Evolutionary conservation across 1,140 invertebrate species (phyloP).

Genomic region (Euglossa dilemma): DNA sequence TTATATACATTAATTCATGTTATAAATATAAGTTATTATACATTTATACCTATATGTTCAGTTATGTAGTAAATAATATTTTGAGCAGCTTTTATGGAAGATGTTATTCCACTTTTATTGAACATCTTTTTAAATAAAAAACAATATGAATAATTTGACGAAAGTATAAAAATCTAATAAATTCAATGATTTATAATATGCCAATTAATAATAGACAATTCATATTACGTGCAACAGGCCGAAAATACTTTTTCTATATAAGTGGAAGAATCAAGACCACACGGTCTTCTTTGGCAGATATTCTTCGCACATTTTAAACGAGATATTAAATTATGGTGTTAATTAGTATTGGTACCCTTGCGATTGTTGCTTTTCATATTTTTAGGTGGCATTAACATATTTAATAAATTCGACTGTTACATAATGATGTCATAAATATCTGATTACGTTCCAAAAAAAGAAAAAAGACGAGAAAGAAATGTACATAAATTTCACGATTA

Average conservation of each 20-base stretch:
- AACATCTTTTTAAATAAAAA: slow-evolving; percentile 18
- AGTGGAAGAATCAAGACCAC: slow-evolving; percentile 48
- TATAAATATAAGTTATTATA: slow-evolving; percentile 80
- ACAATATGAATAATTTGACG: slow-evolving; percentile 17
- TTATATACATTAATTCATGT: slow-evolving; percentile 75
- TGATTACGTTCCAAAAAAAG: background rate
- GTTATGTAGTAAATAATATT: slow-evolving; percentile 65
- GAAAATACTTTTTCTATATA: slow-evolving; percentile 22
- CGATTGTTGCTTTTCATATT: slow-evolving; percentile 27
- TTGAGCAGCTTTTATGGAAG: slow-evolving; percentile 70
- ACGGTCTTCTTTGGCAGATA: slow-evolving; percentile 59
- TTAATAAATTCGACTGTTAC: background rate
- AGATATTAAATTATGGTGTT: slow-evolving; percentile 48
- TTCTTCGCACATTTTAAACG: slow-evolving; percentile 38
- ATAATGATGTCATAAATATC: background rate
- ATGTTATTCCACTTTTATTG: slow-evolving; percentile 33
- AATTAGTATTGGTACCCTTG: slow-evolving; percentile 53
- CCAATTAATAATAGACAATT: slow-evolving; percentile 16
- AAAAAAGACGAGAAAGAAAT: background rate
- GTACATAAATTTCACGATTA: background rate
- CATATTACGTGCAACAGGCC: background rate
- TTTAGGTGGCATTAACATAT: slow-evolving; percentile 1
- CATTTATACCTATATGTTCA: slow-evolving; percentile 62
- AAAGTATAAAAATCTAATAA: slow-evolving; percentile 7
- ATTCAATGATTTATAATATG: slow-evolving; percentile 2